Percentiles rank a stretch among this genome's conserved stretches.
These are phyloP conservation scores for Nycticebus coucang DNA, from an alignment of 2,113 vertebrate genomes.

Conservation along the genomic window DNA sequence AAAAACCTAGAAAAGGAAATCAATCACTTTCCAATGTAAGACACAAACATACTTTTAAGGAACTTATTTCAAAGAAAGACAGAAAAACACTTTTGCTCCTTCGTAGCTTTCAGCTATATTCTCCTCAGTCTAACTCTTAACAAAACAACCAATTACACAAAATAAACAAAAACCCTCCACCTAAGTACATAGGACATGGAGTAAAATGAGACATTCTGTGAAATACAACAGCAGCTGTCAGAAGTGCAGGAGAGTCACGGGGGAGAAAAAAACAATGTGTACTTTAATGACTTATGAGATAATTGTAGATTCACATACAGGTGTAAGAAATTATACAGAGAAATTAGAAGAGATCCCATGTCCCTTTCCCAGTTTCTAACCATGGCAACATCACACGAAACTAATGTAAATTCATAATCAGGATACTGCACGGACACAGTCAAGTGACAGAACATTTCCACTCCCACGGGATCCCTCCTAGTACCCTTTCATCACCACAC, in stretches of 20 bases:
- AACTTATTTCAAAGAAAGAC: neutral
- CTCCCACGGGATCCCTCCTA: neutral
- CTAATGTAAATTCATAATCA: neutral
- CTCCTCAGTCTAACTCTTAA: neutral
- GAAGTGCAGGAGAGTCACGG: neutral
- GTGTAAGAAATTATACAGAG: neutral
- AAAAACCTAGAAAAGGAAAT: neutral
- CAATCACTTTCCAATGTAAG: neutral
- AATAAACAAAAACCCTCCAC: neutral
- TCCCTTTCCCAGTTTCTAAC: neutral
- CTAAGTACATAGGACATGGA: neutral
- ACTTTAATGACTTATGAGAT: neutral
- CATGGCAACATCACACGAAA: neutral
- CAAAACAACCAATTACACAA: neutral
- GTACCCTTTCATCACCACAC: neutral
- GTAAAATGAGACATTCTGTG: neutral
- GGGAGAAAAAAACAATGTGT: neutral
- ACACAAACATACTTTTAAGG: neutral
- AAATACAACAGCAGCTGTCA: neutral
- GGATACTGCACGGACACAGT: fast-evolving
- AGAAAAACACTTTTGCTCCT: neutral
- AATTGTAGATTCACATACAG: neutral
- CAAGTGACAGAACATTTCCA: neutral
- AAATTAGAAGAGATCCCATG: neutral
- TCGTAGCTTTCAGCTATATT: neutral